These are phyloP conservation scores for Arctia plantaginis DNA, from an alignment of 2,888 invertebrate species.

Conservation along the genomic window DNA sequence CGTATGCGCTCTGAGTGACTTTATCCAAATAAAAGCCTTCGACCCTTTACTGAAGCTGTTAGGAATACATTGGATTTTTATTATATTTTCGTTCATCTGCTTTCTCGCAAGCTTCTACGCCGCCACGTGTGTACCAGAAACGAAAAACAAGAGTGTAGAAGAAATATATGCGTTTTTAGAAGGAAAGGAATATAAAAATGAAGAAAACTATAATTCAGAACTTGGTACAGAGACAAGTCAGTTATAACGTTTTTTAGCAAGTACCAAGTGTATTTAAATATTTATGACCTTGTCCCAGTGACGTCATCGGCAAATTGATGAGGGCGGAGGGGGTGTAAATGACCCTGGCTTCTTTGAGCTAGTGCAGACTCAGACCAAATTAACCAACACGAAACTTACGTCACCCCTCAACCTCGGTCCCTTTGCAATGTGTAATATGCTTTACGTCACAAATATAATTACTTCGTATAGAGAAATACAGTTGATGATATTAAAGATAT, in stretches of 20 bases:
- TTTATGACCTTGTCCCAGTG: neutral
- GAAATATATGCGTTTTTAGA: conserved; percentile 14
- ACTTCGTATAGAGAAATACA: no score
- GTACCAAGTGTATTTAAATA: no score
- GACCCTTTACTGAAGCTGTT: conserved; percentile 78
- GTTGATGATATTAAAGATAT: no score
- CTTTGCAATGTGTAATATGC: no score
- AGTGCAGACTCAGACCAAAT: no score
- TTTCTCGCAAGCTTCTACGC: conserved; percentile 56
- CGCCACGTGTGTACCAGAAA: conserved; percentile 13
- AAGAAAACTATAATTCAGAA: neutral
- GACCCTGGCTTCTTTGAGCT: neutral
- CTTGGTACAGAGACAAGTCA: neutral
- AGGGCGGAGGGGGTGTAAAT: neutral
- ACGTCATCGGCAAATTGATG: neutral
- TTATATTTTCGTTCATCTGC: conserved; percentile 77
- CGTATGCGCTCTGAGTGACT: conserved; percentile 78
- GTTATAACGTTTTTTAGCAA: neutral
- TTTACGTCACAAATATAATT: no score
- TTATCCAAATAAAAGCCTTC: conserved; percentile 80
- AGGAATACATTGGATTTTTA: conserved; percentile 83
- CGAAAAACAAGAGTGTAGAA: conserved; percentile 11
- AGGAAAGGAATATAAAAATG: neutral
- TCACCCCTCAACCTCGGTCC: no score
- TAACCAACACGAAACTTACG: no score